Evolutionary conservation across 2,113 vertebrate species (phyloP).

Genomic region (Hypanus sabinus): DNA sequence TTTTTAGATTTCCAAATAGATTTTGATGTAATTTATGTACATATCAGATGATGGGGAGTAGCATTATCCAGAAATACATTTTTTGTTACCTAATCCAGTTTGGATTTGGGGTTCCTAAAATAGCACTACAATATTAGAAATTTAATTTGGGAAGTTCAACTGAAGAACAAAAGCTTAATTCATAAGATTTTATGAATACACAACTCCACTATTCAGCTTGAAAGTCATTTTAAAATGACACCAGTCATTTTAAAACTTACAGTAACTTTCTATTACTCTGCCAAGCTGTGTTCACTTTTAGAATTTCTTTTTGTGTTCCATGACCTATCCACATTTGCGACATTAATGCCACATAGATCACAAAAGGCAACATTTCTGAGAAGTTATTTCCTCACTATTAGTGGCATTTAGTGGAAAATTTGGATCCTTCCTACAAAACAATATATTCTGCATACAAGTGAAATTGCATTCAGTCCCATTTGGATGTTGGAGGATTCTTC

Average conservation of each 20-base stretch:
- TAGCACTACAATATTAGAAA: neutral
- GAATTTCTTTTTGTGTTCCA: neutral
- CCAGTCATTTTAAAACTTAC: neutral
- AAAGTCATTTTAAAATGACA: neutral
- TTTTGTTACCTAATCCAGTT: neutral
- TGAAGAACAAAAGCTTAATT: neutral
- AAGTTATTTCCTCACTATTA: neutral
- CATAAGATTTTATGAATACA: neutral
- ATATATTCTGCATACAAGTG: neutral
- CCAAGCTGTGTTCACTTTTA: neutral
- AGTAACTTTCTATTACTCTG: neutral
- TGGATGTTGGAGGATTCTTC: neutral
- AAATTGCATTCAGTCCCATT: neutral
- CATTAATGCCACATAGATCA: neutral
- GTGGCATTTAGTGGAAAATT: neutral
- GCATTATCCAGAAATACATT: neutral
- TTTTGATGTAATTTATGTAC: conserved; percentile 4
- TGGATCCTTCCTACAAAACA: neutral
- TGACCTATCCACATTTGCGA: neutral
- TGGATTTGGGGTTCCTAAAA: neutral
- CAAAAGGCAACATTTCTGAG: neutral
- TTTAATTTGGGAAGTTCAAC: neutral
- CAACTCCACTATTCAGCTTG: neutral
- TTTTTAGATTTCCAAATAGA: neutral
- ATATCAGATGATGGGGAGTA: neutral